Base-by-base conservation (phyloP, 2,888 invertebrate genomes). In the Eustalomyia histrio region DNA sequence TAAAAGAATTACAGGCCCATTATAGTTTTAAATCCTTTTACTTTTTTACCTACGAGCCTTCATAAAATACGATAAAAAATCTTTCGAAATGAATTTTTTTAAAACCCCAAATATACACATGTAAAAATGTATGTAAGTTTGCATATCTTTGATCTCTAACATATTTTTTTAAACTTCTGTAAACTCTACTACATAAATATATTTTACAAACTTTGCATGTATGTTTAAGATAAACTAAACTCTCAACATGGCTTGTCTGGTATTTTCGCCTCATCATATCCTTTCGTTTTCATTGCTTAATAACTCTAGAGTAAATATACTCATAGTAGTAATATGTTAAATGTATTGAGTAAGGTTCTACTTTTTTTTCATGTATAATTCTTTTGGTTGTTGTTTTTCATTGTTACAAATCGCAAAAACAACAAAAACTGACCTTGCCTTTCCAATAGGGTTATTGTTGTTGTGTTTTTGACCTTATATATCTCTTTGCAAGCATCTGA, bases 391-490 rank as follows among this genome's bases (percentile, higher is more conserved):
- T 58, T 63, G 67, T 76, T 69, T 72, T 68, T 68, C 60, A 73
- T 76, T 69, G 76, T 76, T 64, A 78, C 60, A 81, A 76, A 80
- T 73, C 57, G 63, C 57, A 50, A 58, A 18, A 16, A 69, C 47
- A 17, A 58, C 24, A 65, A 72, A 57, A 55, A 57, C 61, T 81
- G 78, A 81, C 81, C 81, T 81, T 81, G 81, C 43, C 71, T 78
- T 78, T 65, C 43, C 55, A 52, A 61, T 74, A 81, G 78, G 81
- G 78, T 81, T 78, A 78, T 69, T 81, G 78, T 81, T 81, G 81
- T 78, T 78, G 69, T 71, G 65, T 65, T 81, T 81, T 78, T 81
- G 81, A 81, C 78, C 78, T 81, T 75, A 78, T 75, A 78, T 57
- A 17, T 29, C 3, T 52, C 1, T 52, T 47, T 60, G 50, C 16